Percentiles rank a stretch among this genome's conserved stretches.
Evolutionary conservation across 2,113 vertebrate species (phyloP).

Genomic region (Rhea americana): DNA sequence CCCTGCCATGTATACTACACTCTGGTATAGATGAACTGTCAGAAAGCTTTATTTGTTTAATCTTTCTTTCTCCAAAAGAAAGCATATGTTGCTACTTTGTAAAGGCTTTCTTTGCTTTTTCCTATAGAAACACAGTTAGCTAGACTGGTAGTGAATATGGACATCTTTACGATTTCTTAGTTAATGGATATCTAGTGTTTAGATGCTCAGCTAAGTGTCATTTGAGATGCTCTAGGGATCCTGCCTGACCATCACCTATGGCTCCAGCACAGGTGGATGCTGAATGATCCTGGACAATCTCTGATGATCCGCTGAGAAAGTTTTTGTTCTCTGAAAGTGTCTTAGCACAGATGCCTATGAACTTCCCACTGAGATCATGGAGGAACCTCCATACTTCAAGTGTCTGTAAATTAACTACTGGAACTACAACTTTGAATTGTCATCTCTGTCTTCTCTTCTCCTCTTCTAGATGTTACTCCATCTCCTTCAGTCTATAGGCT

Average conservation of each 20-base stretch:
- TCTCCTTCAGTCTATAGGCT: constrained; percentile 59
- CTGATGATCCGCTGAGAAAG: neutral
- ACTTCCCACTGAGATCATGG: neutral
- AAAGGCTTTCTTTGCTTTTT: neutral
- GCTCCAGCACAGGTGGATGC: neutral
- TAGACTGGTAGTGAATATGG: neutral
- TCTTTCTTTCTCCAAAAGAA: neutral
- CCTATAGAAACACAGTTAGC: neutral
- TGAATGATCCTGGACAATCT: neutral
- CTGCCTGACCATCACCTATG: neutral
- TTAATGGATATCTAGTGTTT: neutral
- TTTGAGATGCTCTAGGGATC: neutral
- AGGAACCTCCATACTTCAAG: neutral
- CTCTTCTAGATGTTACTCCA: constrained; percentile 11
- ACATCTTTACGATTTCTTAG: too few relatives aligned
- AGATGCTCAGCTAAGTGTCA: neutral
- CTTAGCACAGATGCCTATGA: neutral
- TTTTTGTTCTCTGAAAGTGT: neutral
- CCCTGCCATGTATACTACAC: neutral
- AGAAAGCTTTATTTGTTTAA: neutral
- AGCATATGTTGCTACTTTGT: neutral
- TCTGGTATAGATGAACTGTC: neutral
- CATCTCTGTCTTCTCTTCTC: neutral
- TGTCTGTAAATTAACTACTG: neutral
- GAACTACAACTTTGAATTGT: neutral